Percentiles rank a stretch among this genome's conserved stretches.
phyloP scores from a whole-genome alignment of 1,140 invertebrate genomes.

The Aphaenogaster ashmeadi region DNA sequence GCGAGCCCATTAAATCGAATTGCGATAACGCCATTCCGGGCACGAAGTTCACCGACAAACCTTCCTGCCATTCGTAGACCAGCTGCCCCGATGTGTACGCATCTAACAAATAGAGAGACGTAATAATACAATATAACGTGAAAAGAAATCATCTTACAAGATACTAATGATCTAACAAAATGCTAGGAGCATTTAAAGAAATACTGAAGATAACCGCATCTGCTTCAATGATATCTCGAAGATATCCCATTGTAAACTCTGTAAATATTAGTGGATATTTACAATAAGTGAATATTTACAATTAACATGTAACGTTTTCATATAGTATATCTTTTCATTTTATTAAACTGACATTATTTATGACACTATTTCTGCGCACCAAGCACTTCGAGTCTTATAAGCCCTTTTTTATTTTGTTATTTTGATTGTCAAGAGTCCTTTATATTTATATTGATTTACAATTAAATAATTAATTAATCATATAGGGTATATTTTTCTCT shows the following conservation, averaged over 20 bases:
- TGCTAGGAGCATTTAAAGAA: background rate
- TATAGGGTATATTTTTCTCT: background rate
- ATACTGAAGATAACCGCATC: background rate
- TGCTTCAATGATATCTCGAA: background rate
- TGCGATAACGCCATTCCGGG: slow-evolving; percentile 96
- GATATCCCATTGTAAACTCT: background rate
- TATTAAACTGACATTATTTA: no score
- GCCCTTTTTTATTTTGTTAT: no score
- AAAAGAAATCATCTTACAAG: background rate
- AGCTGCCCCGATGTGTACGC: slow-evolving; percentile 96
- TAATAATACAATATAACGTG: background rate
- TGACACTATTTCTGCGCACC: no score
- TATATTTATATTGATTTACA: no score
- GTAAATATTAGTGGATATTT: background rate
- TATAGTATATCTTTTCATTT: no score
- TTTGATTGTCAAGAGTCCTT: no score
- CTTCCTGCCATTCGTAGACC: slow-evolving; percentile 96
- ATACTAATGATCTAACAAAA: background rate
- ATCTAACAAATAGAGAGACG: slow-evolving; percentile 88
- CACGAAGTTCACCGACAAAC: slow-evolving; percentile 94
- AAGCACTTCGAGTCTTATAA: no score
- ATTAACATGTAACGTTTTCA: no score
- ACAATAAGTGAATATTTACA: no score
- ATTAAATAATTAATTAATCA: background rate
- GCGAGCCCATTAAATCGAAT: slow-evolving; percentile 96